Evolutionary conservation across 2,797 vertebrate species (phyloP).

Genomic region (Gymnoscopelus microlampas): DNA sequence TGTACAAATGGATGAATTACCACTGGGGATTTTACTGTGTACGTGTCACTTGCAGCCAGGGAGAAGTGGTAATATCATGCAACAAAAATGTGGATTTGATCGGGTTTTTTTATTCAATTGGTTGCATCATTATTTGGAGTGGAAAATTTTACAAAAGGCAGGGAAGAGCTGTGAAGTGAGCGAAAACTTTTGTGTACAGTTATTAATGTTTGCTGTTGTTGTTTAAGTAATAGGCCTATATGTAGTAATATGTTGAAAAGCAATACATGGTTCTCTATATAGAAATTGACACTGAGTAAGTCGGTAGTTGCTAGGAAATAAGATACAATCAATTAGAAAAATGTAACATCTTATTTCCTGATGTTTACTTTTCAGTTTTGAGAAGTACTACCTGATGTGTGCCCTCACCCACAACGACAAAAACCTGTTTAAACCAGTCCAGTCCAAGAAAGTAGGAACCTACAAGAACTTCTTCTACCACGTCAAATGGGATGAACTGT

Average conservation of each 20-base stretch:
- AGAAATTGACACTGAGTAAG: too few species aligned
- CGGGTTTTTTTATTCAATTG: constrained; percentile 1
- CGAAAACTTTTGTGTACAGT: too few species aligned
- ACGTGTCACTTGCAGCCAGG: neutral
- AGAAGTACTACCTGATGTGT: constrained; percentile 96
- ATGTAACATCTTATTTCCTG: neutral
- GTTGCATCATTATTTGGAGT: constrained; percentile 6
- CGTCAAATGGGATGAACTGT: constrained; percentile 98
- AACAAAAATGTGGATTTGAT: neutral
- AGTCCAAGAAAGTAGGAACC: constrained; percentile 96
- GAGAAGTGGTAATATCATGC: neutral
- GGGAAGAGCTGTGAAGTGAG: too few species aligned
- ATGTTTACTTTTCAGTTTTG: constrained; percentile 83
- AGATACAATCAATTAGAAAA: neutral
- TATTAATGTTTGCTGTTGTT: too few species aligned
- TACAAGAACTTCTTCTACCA: constrained; percentile 98
- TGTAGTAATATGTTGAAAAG: too few species aligned
- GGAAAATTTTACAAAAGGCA: neutral
- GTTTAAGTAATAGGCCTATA: too few species aligned
- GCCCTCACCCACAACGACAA: constrained; percentile 94
- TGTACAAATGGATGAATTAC: too few species aligned
- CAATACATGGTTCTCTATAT: too few species aligned
- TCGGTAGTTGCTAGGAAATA: too few species aligned
- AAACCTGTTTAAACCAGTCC: constrained; percentile 95
- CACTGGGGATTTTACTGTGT: neutral